Evolutionary conservation across 2,888 invertebrate species (phyloP).

Genomic region (Agriopis marginaria): DNA sequence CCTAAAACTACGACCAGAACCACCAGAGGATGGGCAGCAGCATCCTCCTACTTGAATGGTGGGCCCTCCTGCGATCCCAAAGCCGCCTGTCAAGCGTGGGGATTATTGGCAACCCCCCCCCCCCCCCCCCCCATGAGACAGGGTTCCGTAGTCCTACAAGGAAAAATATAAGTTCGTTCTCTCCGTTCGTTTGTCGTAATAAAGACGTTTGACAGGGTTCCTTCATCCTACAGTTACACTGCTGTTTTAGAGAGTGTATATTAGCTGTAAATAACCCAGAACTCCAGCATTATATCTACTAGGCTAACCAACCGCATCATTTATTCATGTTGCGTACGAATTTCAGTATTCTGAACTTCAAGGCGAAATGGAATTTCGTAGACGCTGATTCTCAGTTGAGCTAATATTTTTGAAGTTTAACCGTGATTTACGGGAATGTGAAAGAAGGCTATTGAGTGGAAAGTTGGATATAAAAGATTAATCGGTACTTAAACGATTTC

Average conservation of each 20-base stretch:
- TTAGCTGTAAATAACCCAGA: not conserved
- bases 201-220: not conserved
- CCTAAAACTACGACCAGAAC: no score
- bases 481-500: not conserved
- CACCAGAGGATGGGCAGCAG: no score
- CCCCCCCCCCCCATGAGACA: no score
- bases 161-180: no score
- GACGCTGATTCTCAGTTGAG: slow-evolving; percentile 5
- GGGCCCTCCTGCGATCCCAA: no score
- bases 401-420: slow-evolving; percentile 9
- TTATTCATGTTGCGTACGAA: slow-evolving; percentile 32
- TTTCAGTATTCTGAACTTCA: slow-evolving; percentile 23
- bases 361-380: slow-evolving; percentile 15
- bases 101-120: no score
- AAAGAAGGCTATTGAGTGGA: not conserved
- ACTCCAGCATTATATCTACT: not conserved
- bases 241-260: not conserved
- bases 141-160: no score
- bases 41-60: no score
- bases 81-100: no score
- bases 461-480: slow-evolving; percentile 11
- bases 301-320: slow-evolving; percentile 14
- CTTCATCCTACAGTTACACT: not conserved
- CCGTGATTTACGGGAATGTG: slow-evolving; percentile 5
- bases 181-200: no score